Evolutionary conservation across 1,140 invertebrate genomes (phyloP), one percentile per base, ranked within the genome.

Genomic region (Solenopsis fugax): DNA sequence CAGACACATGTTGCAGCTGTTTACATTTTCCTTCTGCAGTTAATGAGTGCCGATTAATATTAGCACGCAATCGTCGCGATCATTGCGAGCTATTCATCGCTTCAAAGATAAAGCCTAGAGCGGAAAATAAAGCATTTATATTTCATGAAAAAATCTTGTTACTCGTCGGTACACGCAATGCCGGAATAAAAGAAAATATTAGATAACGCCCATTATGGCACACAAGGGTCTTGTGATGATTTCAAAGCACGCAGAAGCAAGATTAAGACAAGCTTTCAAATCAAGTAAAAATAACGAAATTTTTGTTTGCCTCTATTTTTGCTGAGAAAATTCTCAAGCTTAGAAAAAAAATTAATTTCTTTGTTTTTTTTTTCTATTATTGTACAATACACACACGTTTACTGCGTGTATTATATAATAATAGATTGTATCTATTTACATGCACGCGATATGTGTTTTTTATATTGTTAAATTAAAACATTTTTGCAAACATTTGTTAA

Each of bases 31-130:
- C 67, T 82, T 34, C 52, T 58, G 67, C 67, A 82, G 52, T 73
- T 82, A 82, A 82, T 73, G 80, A 73, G 12, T 73, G 67, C 52
- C n/a, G 67, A 82, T 82, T 73, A 82, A 72, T 82, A 82, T 82
- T 73, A 58, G 24, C 67, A 82, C 67, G 67, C 67, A 48, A 73
- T 82, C 37, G 60, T 80, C n/a, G 4, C 62, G 34, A 82, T 82
- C 78, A 72, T 72, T 9, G 65, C 10, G 16, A 45, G 18, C 4
- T 58, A 18, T 34, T 34, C 45, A n/a, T n/a, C 21, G 37, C 41
- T 81, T 21, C 52, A 48, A 16, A 73, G 12, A 48, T 18, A 24
- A 9, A 29, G 50, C 10, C 45, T 52, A 0, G 4, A 6, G 41
- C 48, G 62, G 10, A 58, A 58, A 58, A 48, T 5, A 24, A 73